These are phyloP conservation scores for Catocala fraxini DNA, from an alignment of 2,888 invertebrate genomes.

Conservation along the genomic window DNA sequence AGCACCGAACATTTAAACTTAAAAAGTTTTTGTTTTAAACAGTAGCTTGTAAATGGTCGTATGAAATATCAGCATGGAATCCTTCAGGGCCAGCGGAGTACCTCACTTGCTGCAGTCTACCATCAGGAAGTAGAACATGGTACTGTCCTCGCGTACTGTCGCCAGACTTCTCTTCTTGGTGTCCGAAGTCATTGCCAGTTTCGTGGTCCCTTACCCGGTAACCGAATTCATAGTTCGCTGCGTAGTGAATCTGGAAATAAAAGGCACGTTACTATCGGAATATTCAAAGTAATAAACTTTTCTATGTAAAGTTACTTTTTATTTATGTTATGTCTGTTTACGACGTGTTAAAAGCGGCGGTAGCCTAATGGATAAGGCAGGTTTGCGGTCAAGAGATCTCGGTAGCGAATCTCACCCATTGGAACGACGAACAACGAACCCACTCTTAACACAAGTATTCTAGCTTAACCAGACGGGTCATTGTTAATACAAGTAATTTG, in stretches of 20 bases:
- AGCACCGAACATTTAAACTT: not conserved
- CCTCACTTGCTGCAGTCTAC: constrained; percentile 92
- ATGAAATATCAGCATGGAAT: constrained; percentile 93
- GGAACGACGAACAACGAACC: too few relatives aligned
- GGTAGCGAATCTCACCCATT: too few relatives aligned
- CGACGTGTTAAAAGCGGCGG: too few relatives aligned
- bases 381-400: too few relatives aligned
- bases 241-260: constrained; percentile 86
- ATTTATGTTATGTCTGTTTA: too few relatives aligned
- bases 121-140: constrained; percentile 93
- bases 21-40: constrained; percentile 8
- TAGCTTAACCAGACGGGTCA: too few relatives aligned
- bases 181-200: constrained; percentile 92
- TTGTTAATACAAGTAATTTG: too few relatives aligned
- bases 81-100: constrained; percentile 93
- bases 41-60: constrained; percentile 70
- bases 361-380: too few relatives aligned
- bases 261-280: not conserved
- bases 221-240: constrained; percentile 89
- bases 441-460: too few relatives aligned
- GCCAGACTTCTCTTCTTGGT: constrained; percentile 91
- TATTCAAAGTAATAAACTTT: too few relatives aligned
- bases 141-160: constrained; percentile 91
- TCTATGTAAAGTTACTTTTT: too few relatives aligned
- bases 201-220: constrained; percentile 91